Evolutionary conservation across 2,888 invertebrate species (phyloP).

Genomic region (Sycophila texana): DNA sequence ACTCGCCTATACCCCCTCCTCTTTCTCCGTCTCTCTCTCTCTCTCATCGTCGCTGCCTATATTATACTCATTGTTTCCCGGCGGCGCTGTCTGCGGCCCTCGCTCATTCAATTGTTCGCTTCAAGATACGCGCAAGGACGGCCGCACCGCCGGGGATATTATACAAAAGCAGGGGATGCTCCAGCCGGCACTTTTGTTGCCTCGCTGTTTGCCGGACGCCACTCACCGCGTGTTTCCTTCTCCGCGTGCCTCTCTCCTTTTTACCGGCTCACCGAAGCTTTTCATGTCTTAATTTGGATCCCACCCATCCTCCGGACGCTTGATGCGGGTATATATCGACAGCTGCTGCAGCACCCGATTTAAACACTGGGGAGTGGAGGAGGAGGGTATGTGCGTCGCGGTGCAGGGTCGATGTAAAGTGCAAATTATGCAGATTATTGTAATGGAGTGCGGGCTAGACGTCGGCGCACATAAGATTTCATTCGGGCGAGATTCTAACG

Average conservation of each 20-base stretch:
- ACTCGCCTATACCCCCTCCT: background rate
- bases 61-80: slow-evolving; percentile 9
- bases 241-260: background rate
- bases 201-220: slow-evolving; percentile 36
- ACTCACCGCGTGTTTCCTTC: background rate
- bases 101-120: slow-evolving; percentile 26
- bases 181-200: slow-evolving; percentile 5
- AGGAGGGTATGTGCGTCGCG: too few relatives aligned
- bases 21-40: background rate
- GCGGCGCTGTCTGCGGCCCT: background rate
- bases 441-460: too few relatives aligned
- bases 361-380: too few relatives aligned
- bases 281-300: slow-evolving; percentile 10
- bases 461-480: too few relatives aligned
- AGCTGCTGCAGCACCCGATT: too few relatives aligned
- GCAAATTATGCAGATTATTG: too few relatives aligned
- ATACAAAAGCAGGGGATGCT: slow-evolving; percentile 33
- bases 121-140: slow-evolving; percentile 17
- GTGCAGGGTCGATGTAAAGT: too few relatives aligned
- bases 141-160: background rate
- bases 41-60: background rate
- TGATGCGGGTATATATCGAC: too few relatives aligned
- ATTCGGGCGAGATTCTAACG: too few relatives aligned
- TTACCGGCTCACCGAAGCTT: background rate
- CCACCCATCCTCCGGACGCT: too few relatives aligned